Evolutionary conservation across 2,113 vertebrate genomes (phyloP), one percentile per base, ranked within the genome.

Genomic region (Mormoops blainvillei): DNA sequence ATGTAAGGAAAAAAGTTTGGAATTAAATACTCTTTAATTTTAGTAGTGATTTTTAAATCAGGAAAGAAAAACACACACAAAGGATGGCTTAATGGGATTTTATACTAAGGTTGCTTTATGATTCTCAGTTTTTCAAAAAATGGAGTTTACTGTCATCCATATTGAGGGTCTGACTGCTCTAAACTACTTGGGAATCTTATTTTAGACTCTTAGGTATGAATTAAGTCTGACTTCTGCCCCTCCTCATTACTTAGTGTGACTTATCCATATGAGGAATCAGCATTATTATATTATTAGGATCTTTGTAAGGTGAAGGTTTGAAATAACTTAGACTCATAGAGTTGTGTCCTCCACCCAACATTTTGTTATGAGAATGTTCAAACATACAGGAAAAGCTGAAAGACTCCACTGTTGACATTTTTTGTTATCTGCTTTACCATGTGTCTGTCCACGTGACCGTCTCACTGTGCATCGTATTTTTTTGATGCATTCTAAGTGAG

Each of bases 31-130:
- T 16, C 73, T 88, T 96, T 65, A 87, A 90, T 89, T 96, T 71
- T 87, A 91, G 31, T 52, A 91, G 54, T 52, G 20, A 85, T 81
- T 96, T 96, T 91, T 95, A 87, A 90, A 54, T 87, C 80, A 92
- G 76, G 80, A n/a, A n/a, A n/a, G 52, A 87, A 68, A 61, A 19
- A 33, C 36, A 74, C 18, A 22, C 12, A 54, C 4, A 28, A 88
- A 82, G 18, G 33, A 43, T 85, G 15, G 13, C 15, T 94, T 86
- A 73, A 36, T 94, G 13, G 50, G 36, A 73, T 91, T 93, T 96
- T 67, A 74, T 70, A 91, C 24, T 26, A 76, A 93, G 24, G 12
- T 94, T 94, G 18, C 28, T 86, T 68, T 88, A 28, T 89, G 74
- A 94, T 82, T 82, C 58, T 94, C 15, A 82, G 33, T 81, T 95